A percentile compares a stretch with the other conserved stretches of the same genome.
Conservation (phyloP, 1,140 invertebrate genomes). For the Drosophila kanapiae region DNA sequence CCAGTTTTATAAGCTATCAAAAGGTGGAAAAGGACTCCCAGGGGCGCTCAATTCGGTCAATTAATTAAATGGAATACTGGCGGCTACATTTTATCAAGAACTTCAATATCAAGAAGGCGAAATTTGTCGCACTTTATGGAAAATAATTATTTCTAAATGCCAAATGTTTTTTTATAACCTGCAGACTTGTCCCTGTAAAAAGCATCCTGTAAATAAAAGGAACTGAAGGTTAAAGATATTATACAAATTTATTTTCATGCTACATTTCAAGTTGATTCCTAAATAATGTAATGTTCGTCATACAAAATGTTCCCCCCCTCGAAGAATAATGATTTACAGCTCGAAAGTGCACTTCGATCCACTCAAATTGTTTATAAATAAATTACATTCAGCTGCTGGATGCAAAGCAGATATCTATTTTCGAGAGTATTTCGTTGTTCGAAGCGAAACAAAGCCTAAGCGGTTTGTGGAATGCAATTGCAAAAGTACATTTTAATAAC, state of each 20-base stretch:
- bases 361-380: conserved; percentile 55
- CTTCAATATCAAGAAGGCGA: not conserved
- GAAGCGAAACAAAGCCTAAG: conserved; percentile 48
- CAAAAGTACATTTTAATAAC: conserved; percentile 75
- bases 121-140: not conserved
- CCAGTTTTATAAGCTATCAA: not conserved
- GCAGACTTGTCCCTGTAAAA: conserved; percentile 1
- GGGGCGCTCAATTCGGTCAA: not conserved
- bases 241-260: not conserved
- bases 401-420: conserved; percentile 57
- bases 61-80: conserved; percentile 17
- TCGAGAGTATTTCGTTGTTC: conserved; percentile 24
- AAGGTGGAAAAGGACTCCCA: not conserved
- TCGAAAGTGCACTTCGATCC: conserved; percentile 5
- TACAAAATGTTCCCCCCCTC: not conserved
- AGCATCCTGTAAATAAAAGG: conserved; percentile 10
- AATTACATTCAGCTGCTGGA: conserved; percentile 26
- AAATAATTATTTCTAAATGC: not conserved
- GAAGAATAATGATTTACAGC: conserved; percentile 6
- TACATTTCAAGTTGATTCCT: not conserved
- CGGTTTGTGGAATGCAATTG: conserved; percentile 54
- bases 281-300: not conserved
- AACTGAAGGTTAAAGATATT: not conserved
- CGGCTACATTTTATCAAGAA: not conserved
- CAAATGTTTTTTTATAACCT: not conserved